phyloP scores from a whole-genome alignment of 2,888 invertebrate species.

The Morpho helenor region DNA sequence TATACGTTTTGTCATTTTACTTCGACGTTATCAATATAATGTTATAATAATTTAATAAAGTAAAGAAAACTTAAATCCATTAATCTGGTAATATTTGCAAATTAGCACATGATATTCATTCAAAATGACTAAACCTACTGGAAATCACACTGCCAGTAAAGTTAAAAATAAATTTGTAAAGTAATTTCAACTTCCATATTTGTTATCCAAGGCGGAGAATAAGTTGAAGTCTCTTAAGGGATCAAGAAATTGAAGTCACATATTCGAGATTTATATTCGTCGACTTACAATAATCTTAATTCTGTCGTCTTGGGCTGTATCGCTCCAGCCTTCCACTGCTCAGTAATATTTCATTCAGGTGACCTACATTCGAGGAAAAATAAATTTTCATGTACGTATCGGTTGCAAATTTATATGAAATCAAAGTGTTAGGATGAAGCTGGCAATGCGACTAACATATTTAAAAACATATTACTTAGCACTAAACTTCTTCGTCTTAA shows the following conservation, averaged over 20 bases:
- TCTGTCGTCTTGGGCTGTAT: conserved; percentile 10
- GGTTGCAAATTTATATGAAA: conserved; percentile 2
- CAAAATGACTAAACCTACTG: no score
- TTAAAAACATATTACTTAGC: no score
- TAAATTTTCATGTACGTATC: conserved; percentile 22
- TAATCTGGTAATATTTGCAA: no score
- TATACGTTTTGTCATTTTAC: not conserved
- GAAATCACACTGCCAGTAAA: no score
- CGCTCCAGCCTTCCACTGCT: conserved; percentile 9
- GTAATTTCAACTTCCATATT: no score
- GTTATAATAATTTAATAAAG: no score
- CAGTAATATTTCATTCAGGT: conserved; percentile 23
- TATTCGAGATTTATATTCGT: conserved; percentile 3
- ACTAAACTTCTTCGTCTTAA: no score
- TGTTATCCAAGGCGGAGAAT: no score
- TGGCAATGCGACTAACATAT: no score
- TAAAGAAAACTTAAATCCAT: no score
- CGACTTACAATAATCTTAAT: conserved; percentile 13
- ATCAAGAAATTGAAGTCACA: conserved; percentile 10
- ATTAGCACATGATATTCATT: no score
- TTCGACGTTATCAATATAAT: not conserved
- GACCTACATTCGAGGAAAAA: conserved; percentile 22
- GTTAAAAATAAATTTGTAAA: no score
- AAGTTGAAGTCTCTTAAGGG: conserved; percentile 2
- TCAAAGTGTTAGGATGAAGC: not conserved